Evolutionary conservation across 2,113 vertebrate species (phyloP), one percentile per base, ranked within the genome.

Genomic region (Turnix velox): DNA sequence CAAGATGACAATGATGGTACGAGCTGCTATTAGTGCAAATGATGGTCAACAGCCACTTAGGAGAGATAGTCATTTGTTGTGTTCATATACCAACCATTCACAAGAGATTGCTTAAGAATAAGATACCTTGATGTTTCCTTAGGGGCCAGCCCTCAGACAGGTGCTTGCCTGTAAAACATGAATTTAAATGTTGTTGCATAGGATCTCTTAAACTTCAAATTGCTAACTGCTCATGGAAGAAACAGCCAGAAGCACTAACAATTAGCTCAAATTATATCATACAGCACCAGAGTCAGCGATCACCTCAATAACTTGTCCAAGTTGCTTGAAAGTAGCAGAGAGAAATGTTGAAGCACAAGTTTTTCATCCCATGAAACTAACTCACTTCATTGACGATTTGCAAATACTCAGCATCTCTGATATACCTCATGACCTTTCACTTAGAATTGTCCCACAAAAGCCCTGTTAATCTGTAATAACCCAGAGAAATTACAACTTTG

Each of bases 221-320:
- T 59, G 24, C 43, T 72, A 82, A 59, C 48, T 77, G 49, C 9
- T 67, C 39, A 23, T 54, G 28, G 59, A 90, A 37, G 23, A 28
- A 85, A 75, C 57, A 42, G 48, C 22, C 89, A 94, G 92, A 90
- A 89, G 25, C 37, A 79, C 23, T 37, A 84, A 79, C 49, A 83
- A 42, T 90, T 83, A 87, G 81, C 92, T 95, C 87, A 95, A 93
- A 96, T 87, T 74, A 67, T 35, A 77, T 58, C 75, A 37, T 76
- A 25, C 65, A 58, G 18, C 25, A 13, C 24, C 68, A 86, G 65
- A 66, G 45, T 65, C 54, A 83, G 33, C 39, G 88, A 66, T 71
- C 87, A 80, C n/a, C 86, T 28, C 94, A 87, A 43, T 78, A 66
- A 51, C 78, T 77, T 20, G 2, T 75, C 72, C 25, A 6, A 93